Conservation (phyloP, 1,140 invertebrate genomes). For the Orussus abietinus region DNA sequence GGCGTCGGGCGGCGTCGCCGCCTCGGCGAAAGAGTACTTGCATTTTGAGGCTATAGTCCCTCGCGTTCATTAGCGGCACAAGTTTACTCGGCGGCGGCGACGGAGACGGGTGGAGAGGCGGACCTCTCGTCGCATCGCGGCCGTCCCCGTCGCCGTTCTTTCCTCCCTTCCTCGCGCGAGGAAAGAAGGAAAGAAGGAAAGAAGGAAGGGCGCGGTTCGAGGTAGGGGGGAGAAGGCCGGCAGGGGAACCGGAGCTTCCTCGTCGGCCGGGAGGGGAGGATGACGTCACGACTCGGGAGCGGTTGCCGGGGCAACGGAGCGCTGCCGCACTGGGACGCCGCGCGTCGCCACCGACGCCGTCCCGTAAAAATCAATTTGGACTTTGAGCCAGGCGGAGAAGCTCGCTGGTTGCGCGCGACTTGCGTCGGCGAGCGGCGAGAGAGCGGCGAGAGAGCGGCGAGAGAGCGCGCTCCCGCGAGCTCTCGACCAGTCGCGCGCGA, state of each 20-base stretch:
- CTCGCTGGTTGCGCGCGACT: conserved; percentile 13
- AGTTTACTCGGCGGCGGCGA: conserved; percentile 37
- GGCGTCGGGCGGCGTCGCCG: conserved; percentile 21
- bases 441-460: conserved; percentile 13
- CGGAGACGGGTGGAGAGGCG: not conserved
- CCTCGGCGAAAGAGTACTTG: conserved; percentile 34
- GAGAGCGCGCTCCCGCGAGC: not conserved
- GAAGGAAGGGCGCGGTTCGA: conserved; percentile 4
- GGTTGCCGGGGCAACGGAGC: conserved; percentile 46
- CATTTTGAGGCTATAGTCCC: conserved; percentile 36
- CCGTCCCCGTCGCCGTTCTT: conserved; percentile 9
- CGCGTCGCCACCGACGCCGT: conserved; percentile 44
- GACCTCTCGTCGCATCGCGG: conserved; percentile 5
- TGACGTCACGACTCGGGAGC: conserved; percentile 40
- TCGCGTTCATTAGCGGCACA: conserved; percentile 46
- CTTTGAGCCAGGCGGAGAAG: conserved; percentile 41
- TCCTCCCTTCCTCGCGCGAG: not conserved
- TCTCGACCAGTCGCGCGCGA: not conserved
- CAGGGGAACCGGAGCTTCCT: not conserved
- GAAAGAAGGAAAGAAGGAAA: conserved; percentile 8
- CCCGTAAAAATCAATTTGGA: conserved; percentile 53
- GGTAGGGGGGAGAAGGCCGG: conserved; percentile 3
- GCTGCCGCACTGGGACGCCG: conserved; percentile 40
- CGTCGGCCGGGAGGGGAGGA: conserved; percentile 11
- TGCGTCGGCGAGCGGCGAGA: conserved; percentile 2